These are phyloP conservation scores for Lasioglossum lativentre DNA, from an alignment of 2,888 invertebrate species.

Conservation along the genomic window DNA sequence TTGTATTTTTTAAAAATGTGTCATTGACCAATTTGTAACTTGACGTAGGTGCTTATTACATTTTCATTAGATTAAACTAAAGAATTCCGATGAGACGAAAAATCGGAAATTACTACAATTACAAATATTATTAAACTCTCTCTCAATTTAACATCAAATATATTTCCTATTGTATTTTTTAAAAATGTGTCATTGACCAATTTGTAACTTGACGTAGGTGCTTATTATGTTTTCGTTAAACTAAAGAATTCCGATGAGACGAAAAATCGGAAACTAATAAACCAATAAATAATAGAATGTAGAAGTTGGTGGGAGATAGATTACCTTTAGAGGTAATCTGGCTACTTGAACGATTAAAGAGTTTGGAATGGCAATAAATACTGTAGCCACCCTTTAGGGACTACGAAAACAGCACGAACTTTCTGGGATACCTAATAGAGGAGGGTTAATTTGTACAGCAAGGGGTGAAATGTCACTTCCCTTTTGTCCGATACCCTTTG, in stretches of 20 bases:
- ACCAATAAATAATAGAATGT: background rate
- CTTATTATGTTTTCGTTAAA: background rate
- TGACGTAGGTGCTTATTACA: background rate
- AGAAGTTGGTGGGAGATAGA: background rate
- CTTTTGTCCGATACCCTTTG: slow-evolving; percentile 12
- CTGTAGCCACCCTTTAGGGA: background rate
- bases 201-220: background rate
- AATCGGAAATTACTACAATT: background rate
- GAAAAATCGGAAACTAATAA: background rate
- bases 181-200: background rate
- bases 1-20: background rate
- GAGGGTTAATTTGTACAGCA: slow-evolving; percentile 6
- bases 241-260: background rate
- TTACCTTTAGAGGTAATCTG: background rate
- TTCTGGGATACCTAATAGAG: background rate
- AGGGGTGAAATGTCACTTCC: slow-evolving; percentile 13
- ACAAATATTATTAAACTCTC: background rate
- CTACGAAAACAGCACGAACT: slow-evolving; percentile 10
- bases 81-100: background rate
- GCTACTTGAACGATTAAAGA: background rate
- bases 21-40: background rate
- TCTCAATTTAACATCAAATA: background rate
- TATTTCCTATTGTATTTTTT: background rate
- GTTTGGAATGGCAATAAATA: background rate
- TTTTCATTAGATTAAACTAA: background rate